Evolutionary conservation across 2,888 invertebrate genomes (phyloP).

Genomic region (Drosophila mimetica): DNA sequence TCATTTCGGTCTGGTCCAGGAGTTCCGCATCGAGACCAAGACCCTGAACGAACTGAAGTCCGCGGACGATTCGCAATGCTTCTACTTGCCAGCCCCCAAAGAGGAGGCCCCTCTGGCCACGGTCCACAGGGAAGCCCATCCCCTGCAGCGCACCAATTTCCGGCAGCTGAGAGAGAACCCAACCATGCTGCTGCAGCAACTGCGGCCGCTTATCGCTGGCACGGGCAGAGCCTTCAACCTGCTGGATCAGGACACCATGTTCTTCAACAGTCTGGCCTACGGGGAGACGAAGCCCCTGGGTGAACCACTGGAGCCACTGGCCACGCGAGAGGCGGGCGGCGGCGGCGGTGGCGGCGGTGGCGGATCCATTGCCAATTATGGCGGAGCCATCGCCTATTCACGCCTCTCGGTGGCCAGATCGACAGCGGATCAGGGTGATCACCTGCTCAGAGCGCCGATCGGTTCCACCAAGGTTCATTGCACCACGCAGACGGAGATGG

Average conservation of each 20-base stretch:
- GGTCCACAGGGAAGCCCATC: not conserved
- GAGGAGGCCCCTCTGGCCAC: not conserved
- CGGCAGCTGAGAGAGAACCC: slow-evolving; percentile 74
- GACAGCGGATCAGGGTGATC: not conserved
- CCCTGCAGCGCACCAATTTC: slow-evolving; percentile 77
- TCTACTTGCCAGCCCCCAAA: slow-evolving; percentile 66
- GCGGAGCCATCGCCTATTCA: slow-evolving; percentile 14
- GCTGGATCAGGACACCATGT: slow-evolving; percentile 81
- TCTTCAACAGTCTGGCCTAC: slow-evolving; percentile 72
- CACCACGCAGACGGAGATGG: not conserved
- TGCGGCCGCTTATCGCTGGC: slow-evolving; percentile 58
- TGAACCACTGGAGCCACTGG: not conserved
- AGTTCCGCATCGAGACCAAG: slow-evolving; percentile 75
- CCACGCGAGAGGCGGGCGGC: slow-evolving; percentile 5
- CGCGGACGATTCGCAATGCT: slow-evolving; percentile 63
- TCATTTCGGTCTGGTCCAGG: slow-evolving; percentile 54
- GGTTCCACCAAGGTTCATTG: not conserved
- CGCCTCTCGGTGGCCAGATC: slow-evolving; percentile 2
- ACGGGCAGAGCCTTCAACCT: slow-evolving; percentile 66
- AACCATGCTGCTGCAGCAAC: slow-evolving; percentile 63
- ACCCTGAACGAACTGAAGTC: slow-evolving; percentile 75
- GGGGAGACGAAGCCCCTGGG: slow-evolving; percentile 15
- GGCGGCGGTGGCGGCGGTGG: slow-evolving; percentile 14
- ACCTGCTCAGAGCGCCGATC: too few species aligned
- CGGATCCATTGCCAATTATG: not conserved